Percentiles rank a stretch among this genome's conserved stretches.
These are phyloP conservation scores for Tetramorium simillimum DNA, from an alignment of 1,140 invertebrate genomes.

Conservation along the genomic window DNA sequence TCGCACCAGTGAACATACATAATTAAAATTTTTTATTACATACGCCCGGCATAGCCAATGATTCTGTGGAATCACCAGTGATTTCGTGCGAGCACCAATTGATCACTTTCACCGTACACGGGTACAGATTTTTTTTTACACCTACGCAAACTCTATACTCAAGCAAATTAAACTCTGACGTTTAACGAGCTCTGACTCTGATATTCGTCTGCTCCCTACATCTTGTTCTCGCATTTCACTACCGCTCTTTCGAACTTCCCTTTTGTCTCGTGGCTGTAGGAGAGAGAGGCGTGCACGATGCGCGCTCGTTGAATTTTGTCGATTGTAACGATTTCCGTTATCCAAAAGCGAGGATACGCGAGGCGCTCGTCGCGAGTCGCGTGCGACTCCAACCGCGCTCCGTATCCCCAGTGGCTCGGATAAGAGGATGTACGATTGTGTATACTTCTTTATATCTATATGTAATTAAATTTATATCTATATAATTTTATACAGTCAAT, in stretches of 20 bases:
- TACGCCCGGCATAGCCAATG: background rate
- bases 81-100: background rate
- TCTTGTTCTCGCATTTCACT: background rate
- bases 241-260: no score
- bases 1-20: constrained; percentile 5
- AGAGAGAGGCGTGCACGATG: no score
- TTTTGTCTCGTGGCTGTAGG: no score
- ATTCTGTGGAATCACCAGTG: background rate
- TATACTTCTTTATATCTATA: constrained; percentile 70
- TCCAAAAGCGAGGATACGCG: background rate
- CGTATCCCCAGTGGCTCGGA: constrained; percentile 17
- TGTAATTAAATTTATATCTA: constrained; percentile 66
- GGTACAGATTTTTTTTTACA: background rate
- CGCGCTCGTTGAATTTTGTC: background rate
- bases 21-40: constrained; percentile 10
- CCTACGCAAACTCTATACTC: background rate
- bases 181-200: constrained; percentile 7
- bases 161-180: background rate
- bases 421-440: constrained; percentile 59
- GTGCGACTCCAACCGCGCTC: background rate
- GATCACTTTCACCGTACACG: background rate
- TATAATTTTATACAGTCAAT: constrained; percentile 77
- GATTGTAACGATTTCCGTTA: background rate
- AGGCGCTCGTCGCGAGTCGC: background rate
- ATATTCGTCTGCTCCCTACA: background rate